These are phyloP conservation scores for Tenualosa ilisha DNA, from an alignment of 2,797 vertebrate species.

Conservation along the genomic window DNA sequence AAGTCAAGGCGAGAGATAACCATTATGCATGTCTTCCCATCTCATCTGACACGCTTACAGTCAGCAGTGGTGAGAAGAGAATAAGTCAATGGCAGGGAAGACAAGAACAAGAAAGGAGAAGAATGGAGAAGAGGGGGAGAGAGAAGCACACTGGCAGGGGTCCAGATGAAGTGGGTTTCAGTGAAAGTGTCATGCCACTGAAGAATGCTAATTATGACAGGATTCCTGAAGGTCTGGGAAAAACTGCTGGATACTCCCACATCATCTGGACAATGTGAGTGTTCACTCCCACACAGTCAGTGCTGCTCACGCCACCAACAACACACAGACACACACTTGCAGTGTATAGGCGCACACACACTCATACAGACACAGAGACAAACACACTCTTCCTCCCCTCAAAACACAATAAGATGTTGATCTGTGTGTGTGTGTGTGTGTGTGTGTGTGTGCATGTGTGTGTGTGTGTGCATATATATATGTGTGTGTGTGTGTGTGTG, in stretches of 20 bases:
- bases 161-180: neutral
- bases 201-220: constrained; percentile 14
- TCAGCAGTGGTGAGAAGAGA: neutral
- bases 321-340: neutral
- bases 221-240: constrained; percentile 11
- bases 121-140: neutral
- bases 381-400: neutral
- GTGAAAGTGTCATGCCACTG: constrained; percentile 1
- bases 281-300: neutral
- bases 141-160: neutral
- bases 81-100: neutral
- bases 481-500: constrained; percentile 16
- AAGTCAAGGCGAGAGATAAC: too few relatives aligned
- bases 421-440: neutral
- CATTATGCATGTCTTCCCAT: neutral
- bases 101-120: neutral
- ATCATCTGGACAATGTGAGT: constrained; percentile 11
- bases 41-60: neutral
- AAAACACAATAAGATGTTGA: neutral
- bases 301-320: neutral
- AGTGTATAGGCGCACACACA: neutral
- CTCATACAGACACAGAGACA: neutral
- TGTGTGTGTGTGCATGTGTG: constrained; percentile 6
- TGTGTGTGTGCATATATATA: neutral
- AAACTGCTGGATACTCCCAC: neutral